Evolutionary conservation across 2,113 vertebrate genomes (phyloP), one percentile per base, ranked within the genome.

Genomic region (Anhinga anhinga): DNA sequence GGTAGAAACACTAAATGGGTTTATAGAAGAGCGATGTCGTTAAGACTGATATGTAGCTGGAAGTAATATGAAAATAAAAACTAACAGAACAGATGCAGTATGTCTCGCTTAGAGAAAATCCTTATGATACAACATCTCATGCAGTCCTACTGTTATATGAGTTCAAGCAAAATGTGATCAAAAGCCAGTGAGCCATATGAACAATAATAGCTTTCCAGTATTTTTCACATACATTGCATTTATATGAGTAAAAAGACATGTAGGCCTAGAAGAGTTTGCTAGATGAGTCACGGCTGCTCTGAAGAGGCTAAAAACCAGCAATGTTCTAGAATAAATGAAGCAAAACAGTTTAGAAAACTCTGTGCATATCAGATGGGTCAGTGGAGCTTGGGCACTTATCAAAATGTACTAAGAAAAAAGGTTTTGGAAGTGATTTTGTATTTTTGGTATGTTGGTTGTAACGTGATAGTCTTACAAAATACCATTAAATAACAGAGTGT

Each of bases 351-450:
- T 14, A 38, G 42, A 84, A 87, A 72, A 0, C 15, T 58, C 36
- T 72, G 20, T 52, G 7, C 26, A 2, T 61, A 42, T 63, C 3
- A 10, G 15, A 12, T 9, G 4, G 18, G 11, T 42, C 61, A 63
- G 26, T 79, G 34, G 18, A 59, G 7, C 11, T 56, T 2, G 0
- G 32, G 4, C 9, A 26, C 10, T 19, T 52, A 25, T 1, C 10
- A 86, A 61, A 71, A 30, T 40, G 38, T 34, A 44, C 11, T 49
- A 67, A 61, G 14, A 61, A 88, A 15, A 56, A 93, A 53, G 13
- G 3, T 47, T 94, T 78, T 27, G 30, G 45, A 73, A 92, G 29
- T 49, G 16, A n/a, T 53, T 84, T 70, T 73, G 5, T 8, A 27
- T 36, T 88, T 95, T 45, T 29, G 5, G 4, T 61, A 14, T 29